phyloP scores from a whole-genome alignment of 2,113 vertebrate genomes.

The Chiloscyllium plagiosum region DNA sequence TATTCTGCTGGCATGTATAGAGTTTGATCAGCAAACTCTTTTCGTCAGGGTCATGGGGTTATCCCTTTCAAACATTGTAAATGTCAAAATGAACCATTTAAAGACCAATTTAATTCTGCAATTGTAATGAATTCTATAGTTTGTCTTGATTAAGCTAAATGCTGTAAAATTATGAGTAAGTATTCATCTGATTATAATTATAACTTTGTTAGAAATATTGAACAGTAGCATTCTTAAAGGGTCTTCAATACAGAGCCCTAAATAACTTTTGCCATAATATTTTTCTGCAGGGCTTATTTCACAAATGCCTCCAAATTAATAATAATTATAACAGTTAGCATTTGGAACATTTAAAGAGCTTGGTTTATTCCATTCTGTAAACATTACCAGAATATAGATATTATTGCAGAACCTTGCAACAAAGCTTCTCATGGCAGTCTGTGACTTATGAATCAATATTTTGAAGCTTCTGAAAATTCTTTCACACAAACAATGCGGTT shows the following conservation, averaged over 20 bases:
- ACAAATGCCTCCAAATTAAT: neutral
- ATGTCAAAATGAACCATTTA: neutral
- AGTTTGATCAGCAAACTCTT: neutral
- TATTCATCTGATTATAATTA: neutral
- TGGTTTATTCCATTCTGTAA: neutral
- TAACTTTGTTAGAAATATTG: neutral
- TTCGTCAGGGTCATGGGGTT: neutral
- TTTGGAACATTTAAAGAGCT: neutral
- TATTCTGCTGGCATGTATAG: neutral
- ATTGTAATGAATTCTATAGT: neutral
- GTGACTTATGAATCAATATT: neutral
- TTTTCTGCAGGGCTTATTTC: neutral
- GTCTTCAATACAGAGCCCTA: neutral
- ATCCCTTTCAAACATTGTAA: neutral
- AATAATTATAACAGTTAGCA: neutral
- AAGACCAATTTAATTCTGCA: neutral
- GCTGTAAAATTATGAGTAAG: neutral
- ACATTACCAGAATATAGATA: neutral
- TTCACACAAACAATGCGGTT: too few species aligned
- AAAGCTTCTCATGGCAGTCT: neutral
- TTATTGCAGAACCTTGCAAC: neutral
- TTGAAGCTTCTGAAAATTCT: neutral
- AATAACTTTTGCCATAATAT: neutral
- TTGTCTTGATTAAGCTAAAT: neutral
- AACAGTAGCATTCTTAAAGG: neutral